A percentile compares a stretch with the other conserved stretches of the same genome.
phyloP scores from a whole-genome alignment of 2,113 vertebrate genomes.

The Asarcornis scutulata region DNA sequence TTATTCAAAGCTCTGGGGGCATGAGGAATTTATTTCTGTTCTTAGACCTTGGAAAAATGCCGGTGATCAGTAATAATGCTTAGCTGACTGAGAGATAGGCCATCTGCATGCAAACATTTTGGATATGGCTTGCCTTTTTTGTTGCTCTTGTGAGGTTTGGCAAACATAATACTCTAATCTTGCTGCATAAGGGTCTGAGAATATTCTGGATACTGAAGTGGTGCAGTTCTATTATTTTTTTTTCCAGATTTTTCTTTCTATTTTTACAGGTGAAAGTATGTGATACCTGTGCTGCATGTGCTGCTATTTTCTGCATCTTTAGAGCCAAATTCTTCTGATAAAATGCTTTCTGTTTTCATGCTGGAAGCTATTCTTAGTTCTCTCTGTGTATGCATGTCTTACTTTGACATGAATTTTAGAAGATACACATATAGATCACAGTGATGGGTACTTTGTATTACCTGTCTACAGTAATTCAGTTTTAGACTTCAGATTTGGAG shows the following conservation, averaged over 20 bases:
- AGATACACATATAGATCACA: neutral
- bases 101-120: neutral
- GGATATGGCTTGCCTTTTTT: neutral
- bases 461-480: neutral
- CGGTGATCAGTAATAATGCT: neutral
- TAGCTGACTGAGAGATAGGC: neutral
- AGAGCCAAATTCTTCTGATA: neutral
- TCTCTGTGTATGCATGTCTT: neutral
- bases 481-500: neutral
- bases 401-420: neutral
- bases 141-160: neutral
- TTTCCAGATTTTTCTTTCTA: neutral
- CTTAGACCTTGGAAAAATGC: neutral
- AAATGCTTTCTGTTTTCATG: neutral
- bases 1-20: neutral
- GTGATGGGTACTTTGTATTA: neutral
- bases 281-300: accelerated
- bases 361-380: neutral
- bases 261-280: neutral
- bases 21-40: neutral
- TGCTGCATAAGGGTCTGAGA: neutral
- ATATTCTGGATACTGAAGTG: neutral
- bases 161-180: neutral
- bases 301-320: neutral
- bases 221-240: neutral